phyloP scores from a whole-genome alignment of 2,888 invertebrate genomes.

The Drosophila mercatorum region DNA sequence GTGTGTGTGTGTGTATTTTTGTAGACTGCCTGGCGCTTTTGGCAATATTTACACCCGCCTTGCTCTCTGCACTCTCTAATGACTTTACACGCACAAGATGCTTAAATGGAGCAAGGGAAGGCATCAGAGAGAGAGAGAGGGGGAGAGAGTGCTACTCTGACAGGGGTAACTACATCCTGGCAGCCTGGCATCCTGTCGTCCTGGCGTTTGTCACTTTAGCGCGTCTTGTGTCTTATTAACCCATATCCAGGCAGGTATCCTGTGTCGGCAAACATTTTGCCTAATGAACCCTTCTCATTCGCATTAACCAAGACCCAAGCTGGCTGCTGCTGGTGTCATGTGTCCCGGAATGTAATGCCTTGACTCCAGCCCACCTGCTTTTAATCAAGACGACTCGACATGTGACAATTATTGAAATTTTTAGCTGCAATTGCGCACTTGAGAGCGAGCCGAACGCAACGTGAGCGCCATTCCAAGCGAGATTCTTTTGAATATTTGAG shows the following conservation, averaged over 20 bases:
- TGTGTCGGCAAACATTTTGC: conserved; percentile 55
- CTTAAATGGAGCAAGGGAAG: conserved; percentile 18
- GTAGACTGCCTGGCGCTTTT: conserved; percentile 42
- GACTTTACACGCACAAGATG: conserved; percentile 71
- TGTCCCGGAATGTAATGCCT: conserved; percentile 29
- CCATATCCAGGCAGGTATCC: conserved; percentile 66
- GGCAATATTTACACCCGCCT: conserved; percentile 52
- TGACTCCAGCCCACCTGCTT: conserved; percentile 41
- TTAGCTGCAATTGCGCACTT: conserved; percentile 34
- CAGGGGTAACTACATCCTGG: conserved; percentile 15
- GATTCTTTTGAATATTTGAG: conserved; percentile 16
- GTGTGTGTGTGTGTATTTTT: conserved; percentile 43
- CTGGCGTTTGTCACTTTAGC: conserved; percentile 55
- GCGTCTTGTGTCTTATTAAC: conserved; percentile 73
- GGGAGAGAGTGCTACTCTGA: neutral
- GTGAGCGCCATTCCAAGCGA: conserved; percentile 37
- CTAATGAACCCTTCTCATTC: conserved; percentile 70
- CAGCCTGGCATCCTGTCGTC: conserved; percentile 10
- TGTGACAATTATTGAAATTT: conserved; percentile 77
- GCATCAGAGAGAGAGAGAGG: too few relatives aligned
- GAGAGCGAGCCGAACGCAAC: conserved; percentile 50
- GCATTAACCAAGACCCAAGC: conserved; percentile 8
- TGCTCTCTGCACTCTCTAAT: conserved; percentile 53
- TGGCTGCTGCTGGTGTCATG: conserved; percentile 15
- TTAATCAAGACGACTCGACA: conserved; percentile 73